Base-by-base conservation (phyloP, 2,113 vertebrate genomes). In the Macquaria australasica region DNA sequence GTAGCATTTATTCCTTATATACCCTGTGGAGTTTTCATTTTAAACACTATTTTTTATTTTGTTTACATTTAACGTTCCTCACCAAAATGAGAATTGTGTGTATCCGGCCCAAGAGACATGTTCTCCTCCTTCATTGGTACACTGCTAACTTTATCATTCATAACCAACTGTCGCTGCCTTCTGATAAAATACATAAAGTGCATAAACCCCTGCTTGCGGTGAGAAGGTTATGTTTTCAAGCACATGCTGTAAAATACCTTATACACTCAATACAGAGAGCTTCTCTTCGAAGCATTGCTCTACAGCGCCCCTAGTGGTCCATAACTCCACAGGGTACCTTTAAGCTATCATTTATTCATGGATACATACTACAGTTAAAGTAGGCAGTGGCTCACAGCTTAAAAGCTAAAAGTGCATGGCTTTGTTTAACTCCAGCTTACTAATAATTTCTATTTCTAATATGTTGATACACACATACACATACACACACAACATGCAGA, bases 371-470 rank as follows among this genome's bases (percentile, higher is more conserved):
- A 5, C 53, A 39, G 23, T 48, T 43, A 31, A n/a, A 73, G 28
- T 5, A 39, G 15, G 31, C 31, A 68, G 55, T n/a, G 39, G 56
- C 50, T 55, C 39, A 67, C 41, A 45, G 77, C 79, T 88, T 62
- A 63, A 79, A 6, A 73, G 73, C 81, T 82, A 43, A 73, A 89
- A 84, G 77, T 31, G 85, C 87, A 89, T 87, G 91, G 85, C 91
- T 91, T 95, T 79, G 67, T 85, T 82, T 81, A 77, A 73, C 77
- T 77, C 63, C 18, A 43, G 56, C 76, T 78, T 69, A 73, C 80
- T 85, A 80, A 85, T 84, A 10, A 50, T 25, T 51, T 16, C 71
- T 79, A 5, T 73, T 39, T 59, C 50, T 67, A 8, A 60, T 69
- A 45, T 56, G 9, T 2, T 69, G 37, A 48, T 59, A 1, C 25